These are phyloP conservation scores for Rhabdophis nuchalis DNA, from an alignment of 2,797 vertebrate genomes.

Conservation along the genomic window DNA sequence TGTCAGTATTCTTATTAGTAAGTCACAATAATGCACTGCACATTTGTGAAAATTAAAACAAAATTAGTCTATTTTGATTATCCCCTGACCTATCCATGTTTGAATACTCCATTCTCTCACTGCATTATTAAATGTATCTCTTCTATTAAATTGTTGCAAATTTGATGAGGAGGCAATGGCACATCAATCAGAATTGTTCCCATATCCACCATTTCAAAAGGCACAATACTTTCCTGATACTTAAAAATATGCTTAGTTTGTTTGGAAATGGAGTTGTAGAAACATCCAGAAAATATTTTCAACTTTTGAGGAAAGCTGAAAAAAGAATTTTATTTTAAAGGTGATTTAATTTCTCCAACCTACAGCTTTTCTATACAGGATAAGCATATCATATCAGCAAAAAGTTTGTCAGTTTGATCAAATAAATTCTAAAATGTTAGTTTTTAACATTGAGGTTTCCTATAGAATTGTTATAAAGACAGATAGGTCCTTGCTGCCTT, in stretches of 20 bases:
- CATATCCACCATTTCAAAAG: not conserved
- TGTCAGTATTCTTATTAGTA: not conserved
- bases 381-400: not conserved
- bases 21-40: not conserved
- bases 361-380: not conserved
- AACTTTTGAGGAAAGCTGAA: not conserved
- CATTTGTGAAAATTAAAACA: not conserved
- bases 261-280: not conserved
- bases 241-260: not conserved
- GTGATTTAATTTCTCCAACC: not conserved
- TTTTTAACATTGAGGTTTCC: not conserved
- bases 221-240: not conserved
- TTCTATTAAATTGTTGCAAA: not conserved
- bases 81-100: not conserved
- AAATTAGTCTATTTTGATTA: not conserved
- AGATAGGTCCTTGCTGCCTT: not conserved
- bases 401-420: not conserved
- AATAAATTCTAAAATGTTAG: not conserved
- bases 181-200: not conserved
- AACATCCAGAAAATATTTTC: not conserved
- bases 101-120: fast-evolving
- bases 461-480: not conserved
- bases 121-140: not conserved
- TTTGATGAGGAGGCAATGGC: not conserved
- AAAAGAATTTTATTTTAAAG: not conserved